phyloP scores from a whole-genome alignment of 35 echinoderm and acorn worm species.

The Lytechinus pictus region DNA sequence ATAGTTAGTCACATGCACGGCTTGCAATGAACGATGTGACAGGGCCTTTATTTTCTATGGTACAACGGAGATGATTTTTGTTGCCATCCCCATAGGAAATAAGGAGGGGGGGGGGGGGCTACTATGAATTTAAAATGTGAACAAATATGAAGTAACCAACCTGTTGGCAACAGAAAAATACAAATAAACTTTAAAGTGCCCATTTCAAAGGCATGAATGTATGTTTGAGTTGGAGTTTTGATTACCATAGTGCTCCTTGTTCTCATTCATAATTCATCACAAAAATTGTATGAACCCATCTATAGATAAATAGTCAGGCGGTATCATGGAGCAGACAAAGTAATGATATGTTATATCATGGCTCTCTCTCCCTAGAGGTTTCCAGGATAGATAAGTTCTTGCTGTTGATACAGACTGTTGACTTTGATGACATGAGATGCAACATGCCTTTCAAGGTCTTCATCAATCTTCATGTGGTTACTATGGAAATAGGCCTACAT shows the following conservation, averaged over 20 bases:
- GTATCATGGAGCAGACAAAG: background rate
- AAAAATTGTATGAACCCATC: background rate
- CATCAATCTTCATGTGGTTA: background rate
- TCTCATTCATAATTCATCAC: background rate
- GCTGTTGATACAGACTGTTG: constrained; percentile 8
- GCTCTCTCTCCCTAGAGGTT: background rate
- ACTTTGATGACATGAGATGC: background rate
- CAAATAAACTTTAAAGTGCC: background rate
- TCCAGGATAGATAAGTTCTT: background rate
- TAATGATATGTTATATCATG: background rate
- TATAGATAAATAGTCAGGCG: background rate
- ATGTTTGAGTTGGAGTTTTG: background rate
- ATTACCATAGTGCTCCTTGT: background rate
- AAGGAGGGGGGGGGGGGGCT: too few relatives aligned
- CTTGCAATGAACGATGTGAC: too few relatives aligned
- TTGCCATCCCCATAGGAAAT: too few relatives aligned
- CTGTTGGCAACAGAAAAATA: too few relatives aligned
- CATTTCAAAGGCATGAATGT: background rate
- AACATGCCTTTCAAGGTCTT: background rate
- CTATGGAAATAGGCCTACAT: background rate
- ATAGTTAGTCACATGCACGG: too few relatives aligned
- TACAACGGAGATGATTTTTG: too few relatives aligned
- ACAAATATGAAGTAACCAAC: too few relatives aligned
- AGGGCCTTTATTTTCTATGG: too few relatives aligned
- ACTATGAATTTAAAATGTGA: too few relatives aligned